A percentile compares a stretch with the other conserved stretches of the same genome.
Conservation (phyloP, 2,888 invertebrate genomes). For the Cryptops parisi region DNA sequence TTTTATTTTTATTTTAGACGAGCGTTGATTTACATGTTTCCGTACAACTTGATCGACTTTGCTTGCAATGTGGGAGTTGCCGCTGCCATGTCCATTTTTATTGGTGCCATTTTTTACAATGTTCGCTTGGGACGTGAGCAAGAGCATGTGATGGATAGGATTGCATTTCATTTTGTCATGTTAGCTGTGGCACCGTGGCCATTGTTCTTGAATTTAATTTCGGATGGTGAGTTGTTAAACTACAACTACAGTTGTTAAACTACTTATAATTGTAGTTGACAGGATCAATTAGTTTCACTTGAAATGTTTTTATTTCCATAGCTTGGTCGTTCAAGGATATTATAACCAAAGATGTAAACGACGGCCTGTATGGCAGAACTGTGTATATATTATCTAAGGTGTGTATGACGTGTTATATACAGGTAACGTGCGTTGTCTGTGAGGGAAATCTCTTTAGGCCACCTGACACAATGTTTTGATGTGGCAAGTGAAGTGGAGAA, state of each 20-base stretch:
- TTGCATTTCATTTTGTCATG: constrained; percentile 75
- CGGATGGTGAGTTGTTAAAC: constrained; percentile 31
- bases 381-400: constrained; percentile 69
- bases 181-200: constrained; percentile 68
- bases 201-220: constrained; percentile 44
- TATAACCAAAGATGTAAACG: constrained; percentile 63
- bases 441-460: no score
- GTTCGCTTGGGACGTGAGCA: constrained; percentile 40
- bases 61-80: constrained; percentile 62
- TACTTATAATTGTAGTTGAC: not conserved
- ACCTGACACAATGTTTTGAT: no score
- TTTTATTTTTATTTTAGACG: constrained; percentile 26
- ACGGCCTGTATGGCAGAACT: constrained; percentile 62
- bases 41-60: constrained; percentile 64
- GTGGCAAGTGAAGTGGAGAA: no score
- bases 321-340: constrained; percentile 37
- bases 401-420: constrained; percentile 26
- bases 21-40: constrained; percentile 59
- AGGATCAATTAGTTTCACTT: not conserved
- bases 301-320: constrained; percentile 11
- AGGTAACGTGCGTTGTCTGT: not conserved
- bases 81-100: constrained; percentile 62
- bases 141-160: constrained; percentile 36
- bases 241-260: no score
- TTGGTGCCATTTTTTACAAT: constrained; percentile 83